Percentiles rank a stretch among this genome's conserved stretches.
These are phyloP conservation scores for Danio kyathit DNA, from an alignment of 2,797 vertebrate species.

Conservation along the genomic window DNA sequence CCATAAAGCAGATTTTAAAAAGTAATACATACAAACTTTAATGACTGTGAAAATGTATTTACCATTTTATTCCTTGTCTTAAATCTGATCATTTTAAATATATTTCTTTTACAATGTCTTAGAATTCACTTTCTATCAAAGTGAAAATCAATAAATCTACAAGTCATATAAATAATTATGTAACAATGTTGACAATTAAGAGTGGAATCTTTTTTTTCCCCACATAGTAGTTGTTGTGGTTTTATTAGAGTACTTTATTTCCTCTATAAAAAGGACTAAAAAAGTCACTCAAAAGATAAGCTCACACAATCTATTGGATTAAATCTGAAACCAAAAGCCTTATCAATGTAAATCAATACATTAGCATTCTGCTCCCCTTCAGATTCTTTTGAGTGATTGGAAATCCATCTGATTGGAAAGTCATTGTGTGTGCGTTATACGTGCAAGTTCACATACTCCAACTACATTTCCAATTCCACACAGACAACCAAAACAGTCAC, in stretches of 20 bases:
- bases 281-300: not conserved
- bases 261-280: not conserved
- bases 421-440: slow-evolving; percentile 63
- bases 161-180: not conserved
- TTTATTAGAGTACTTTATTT: not conserved
- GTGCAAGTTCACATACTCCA: slow-evolving; percentile 51
- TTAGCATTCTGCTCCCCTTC: slow-evolving; percentile 67
- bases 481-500: slow-evolving; percentile 58
- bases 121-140: not conserved
- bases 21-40: not conserved
- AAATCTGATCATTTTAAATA: not conserved
- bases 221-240: not conserved
- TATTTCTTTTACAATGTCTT: not conserved
- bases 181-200: not conserved
- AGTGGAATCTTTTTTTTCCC: not conserved
- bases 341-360: slow-evolving; percentile 64
- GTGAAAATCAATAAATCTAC: not conserved
- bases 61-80: not conserved
- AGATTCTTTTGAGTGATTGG: slow-evolving; percentile 72
- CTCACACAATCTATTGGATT: slow-evolving; percentile 26
- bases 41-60: not conserved
- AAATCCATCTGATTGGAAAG: slow-evolving; percentile 74
- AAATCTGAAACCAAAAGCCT: slow-evolving; percentile 58
- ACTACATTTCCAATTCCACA: slow-evolving; percentile 62
- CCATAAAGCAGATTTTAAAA: not conserved